Evolutionary conservation across 2,113 vertebrate species (phyloP), one percentile per base, ranked within the genome.

Genomic region (Sorex fumeus): DNA sequence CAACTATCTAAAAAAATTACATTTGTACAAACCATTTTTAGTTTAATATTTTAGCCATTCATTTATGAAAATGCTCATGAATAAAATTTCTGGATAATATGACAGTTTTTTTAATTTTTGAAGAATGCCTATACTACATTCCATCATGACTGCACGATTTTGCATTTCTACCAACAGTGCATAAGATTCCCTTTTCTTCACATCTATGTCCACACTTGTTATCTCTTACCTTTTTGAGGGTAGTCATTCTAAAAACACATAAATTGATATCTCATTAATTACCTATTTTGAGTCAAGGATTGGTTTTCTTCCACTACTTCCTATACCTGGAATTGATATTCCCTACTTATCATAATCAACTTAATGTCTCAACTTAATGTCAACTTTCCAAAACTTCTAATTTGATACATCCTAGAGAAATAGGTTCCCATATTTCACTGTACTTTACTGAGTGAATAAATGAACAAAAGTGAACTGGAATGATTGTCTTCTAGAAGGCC

Each of bases 221-320:
- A n/a, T 69, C 30, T 30, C 64, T 66, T 66, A 30, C 28, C 64
- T 30, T n/a, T 69, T 32, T 71, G 6, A 18, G 8, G 3, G 16
- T 36, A 71, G 34, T 8, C 32, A 40, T 36, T 71, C 34, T 23
- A 71, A 71, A 71, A 19, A 71, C 4, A 8, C 36, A 8, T 71
- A 19, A 71, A 19, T 32, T 40, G 18, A 23, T 23, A 40, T 40
- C 8, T 70, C 70, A 71, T 71, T 90, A 67, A 8, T 62, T 19
- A 80, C 40, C 30, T 86, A 47, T 47, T 81, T 36, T 93, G 69
- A 90, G n/a, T 30, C 76, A 77, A 87, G 15, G 43, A 45, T 11
- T 72, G 1, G 57, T 87, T 83, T 57, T 80, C 25, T 87, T 78
- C 47, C 8, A 27, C 43, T 66, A 11, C 16, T 80, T 71, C 77